Evolutionary conservation across 2,888 invertebrate species (phyloP), one percentile per base, ranked within the genome.

Genomic region (Agriopis marginaria): DNA sequence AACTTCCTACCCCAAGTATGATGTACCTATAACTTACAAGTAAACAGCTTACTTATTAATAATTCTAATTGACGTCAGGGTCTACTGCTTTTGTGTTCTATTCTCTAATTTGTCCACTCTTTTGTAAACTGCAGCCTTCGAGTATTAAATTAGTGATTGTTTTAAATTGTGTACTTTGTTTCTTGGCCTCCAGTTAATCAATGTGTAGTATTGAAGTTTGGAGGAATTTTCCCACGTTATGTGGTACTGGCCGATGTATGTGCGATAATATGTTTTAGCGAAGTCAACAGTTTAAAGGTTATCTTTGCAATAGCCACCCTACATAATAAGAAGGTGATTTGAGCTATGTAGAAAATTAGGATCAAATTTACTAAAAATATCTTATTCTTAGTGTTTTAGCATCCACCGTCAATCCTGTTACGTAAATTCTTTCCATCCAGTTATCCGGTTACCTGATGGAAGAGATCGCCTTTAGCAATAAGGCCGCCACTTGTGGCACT

Each of bases 71-170:
- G 55, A 60, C 63, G 67, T 70, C 67, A 68, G 69, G 68, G 67
- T 68, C 74, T 68, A 61, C 11, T 73, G 61, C 54, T 68, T 68
- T 72, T 66, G 63, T 66, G 49, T 63, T 66, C 53, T 60, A 54
- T 67, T 54, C 68, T 68, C 65, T 72, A 72, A 73, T 70, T 70
- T 75, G 70, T 75, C 72, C 69, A 70, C 61, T 70, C 68, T 71
- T 68, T 73, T 73, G 45, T 42, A 44, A 58, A 59, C 56, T 44
- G 14, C 63, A 75, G 68, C 74, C 75, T 72, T 77, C 50, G 53
- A 63, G 56, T 45, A 68, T 65, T 74, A 69, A 74, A 68, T 67
- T 53, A 74, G 66, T 71, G 67, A 71, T 73, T 77, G 76, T 76
- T 66, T 76, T 68, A 73, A 68, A 70, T 61, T 71, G 66, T 68